A percentile compares a stretch with the other conserved stretches of the same genome.
Evolutionary conservation across 2,113 vertebrate genomes (phyloP).

Genomic region (Petroica traversi): DNA sequence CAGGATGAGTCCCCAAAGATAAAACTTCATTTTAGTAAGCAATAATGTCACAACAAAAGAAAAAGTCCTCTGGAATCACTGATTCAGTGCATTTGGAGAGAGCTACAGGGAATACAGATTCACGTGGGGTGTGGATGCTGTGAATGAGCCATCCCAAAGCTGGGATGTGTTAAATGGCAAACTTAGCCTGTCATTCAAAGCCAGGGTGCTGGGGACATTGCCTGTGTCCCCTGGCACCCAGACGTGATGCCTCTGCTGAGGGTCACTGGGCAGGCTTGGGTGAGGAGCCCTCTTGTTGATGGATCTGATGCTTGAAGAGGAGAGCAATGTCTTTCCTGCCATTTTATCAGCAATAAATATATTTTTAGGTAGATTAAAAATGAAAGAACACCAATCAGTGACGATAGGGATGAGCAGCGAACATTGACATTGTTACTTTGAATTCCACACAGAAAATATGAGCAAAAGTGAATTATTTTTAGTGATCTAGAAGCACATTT

Average conservation of each 20-base stretch:
- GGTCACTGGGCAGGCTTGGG: neutral
- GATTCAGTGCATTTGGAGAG: neutral
- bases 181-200: neutral
- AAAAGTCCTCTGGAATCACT: neutral
- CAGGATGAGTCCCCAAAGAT: neutral
- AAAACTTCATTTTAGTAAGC: neutral
- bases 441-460: neutral
- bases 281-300: neutral
- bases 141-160: neutral
- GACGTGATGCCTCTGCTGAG: neutral
- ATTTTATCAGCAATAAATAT: neutral
- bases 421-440: neutral
- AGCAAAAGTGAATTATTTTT: slow-evolving; percentile 14
- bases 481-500: neutral
- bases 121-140: neutral
- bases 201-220: neutral
- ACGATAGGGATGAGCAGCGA: neutral
- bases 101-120: neutral
- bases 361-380: neutral
- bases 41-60: neutral
- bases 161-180: neutral
- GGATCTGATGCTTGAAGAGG: neutral
- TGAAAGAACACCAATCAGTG: neutral
- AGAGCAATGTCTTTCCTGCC: neutral
- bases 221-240: neutral